A percentile compares a stretch with the other conserved stretches of the same genome.
Conservation (phyloP, 2,113 vertebrate species). For the Argyrosomus japonicus region DNA sequence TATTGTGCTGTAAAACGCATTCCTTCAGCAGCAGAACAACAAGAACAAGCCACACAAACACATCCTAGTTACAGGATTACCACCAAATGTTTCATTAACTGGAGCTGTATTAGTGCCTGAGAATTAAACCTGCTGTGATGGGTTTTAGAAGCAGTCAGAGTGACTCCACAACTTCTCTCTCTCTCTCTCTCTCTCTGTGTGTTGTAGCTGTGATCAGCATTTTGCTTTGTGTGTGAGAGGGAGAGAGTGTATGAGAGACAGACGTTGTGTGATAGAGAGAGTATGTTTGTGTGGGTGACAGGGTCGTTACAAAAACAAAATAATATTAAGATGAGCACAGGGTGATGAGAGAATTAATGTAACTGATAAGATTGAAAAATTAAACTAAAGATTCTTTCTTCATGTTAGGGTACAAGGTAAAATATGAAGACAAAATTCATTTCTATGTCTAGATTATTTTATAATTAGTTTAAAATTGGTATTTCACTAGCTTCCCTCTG, state of each 20-base stretch:
- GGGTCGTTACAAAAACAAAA: too few species aligned
- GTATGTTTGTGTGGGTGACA: too few species aligned
- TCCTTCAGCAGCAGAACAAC: background rate
- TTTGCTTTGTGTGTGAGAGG: constrained; percentile 6
- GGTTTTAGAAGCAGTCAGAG: background rate
- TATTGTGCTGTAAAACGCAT: background rate
- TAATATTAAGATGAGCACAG: too few species aligned
- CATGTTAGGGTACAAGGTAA: background rate
- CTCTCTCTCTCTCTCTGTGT: background rate
- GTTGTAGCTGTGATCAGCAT: constrained; percentile 49
- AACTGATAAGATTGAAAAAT: too few species aligned
- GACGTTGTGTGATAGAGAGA: background rate
- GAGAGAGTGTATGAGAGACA: background rate
- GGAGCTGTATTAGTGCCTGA: background rate
- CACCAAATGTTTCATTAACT: constrained; percentile 8
- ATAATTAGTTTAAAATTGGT: too few species aligned
- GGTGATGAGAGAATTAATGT: too few species aligned
- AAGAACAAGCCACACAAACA: background rate
- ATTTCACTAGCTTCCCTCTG: too few species aligned
- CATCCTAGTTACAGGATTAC: background rate
- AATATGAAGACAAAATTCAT: background rate
- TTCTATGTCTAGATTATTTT: background rate
- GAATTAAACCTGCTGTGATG: constrained; percentile 13
- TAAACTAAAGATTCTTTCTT: too few species aligned
- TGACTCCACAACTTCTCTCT: background rate